These are phyloP conservation scores for Lepetodrilus schrolli DNA, from an alignment of 2,888 invertebrate species.

Conservation along the genomic window DNA sequence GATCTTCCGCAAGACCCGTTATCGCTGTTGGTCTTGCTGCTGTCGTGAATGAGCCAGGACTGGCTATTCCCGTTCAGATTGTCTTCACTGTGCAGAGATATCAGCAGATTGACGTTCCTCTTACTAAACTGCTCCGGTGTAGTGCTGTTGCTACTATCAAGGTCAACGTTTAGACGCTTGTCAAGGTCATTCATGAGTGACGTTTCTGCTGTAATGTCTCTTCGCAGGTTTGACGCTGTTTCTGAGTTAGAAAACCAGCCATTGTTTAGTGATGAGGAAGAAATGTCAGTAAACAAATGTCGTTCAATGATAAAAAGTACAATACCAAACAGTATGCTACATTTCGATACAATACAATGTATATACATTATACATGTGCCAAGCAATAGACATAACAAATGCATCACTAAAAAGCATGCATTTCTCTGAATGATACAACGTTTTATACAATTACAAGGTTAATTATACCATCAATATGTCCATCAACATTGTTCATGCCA, in stretches of 20 bases:
- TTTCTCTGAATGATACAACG: too few relatives aligned
- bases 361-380: too few relatives aligned
- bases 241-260: conserved; percentile 46
- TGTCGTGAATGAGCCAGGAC: conserved; percentile 59
- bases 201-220: conserved; percentile 70
- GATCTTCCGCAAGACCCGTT: conserved; percentile 63
- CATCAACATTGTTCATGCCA: too few relatives aligned
- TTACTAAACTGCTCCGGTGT: conserved; percentile 60
- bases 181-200: conserved; percentile 71
- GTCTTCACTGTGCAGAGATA: conserved; percentile 65
- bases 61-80: conserved; percentile 61
- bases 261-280: too few relatives aligned
- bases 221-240: conserved; percentile 61
- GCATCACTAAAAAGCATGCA: too few relatives aligned
- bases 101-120: conserved; percentile 66
- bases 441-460: too few relatives aligned
- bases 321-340: too few relatives aligned
- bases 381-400: too few relatives aligned
- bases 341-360: too few relatives aligned
- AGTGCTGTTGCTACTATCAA: conserved; percentile 62
- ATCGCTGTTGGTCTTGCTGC: conserved; percentile 66
- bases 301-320: too few relatives aligned
- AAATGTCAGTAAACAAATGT: too few relatives aligned
- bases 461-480: too few relatives aligned
- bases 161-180: conserved; percentile 63